phyloP scores from a whole-genome alignment of 2,797 vertebrate species.

The Phaenicophaeus curvirostris region DNA sequence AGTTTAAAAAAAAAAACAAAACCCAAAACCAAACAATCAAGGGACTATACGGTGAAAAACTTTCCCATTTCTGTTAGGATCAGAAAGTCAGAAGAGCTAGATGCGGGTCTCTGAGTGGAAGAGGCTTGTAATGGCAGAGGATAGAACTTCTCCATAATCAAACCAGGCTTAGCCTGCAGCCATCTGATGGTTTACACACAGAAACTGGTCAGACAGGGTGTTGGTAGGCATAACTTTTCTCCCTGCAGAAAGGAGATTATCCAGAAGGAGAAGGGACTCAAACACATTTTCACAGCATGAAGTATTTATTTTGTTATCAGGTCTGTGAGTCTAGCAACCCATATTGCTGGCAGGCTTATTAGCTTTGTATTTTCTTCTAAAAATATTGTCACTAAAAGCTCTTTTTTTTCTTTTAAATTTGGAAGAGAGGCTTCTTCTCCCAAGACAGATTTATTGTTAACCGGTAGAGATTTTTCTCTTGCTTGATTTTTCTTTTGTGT shows the following conservation, averaged over 20 bases:
- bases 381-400: not conserved
- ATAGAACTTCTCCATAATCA: not conserved
- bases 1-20: not conserved
- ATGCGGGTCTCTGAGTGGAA: not conserved
- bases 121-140: not conserved
- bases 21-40: not conserved
- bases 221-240: not conserved
- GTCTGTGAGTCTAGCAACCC: not conserved
- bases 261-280: no score
- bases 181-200: not conserved
- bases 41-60: not conserved
- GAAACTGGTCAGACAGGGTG: not conserved
- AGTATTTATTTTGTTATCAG: not conserved
- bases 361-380: not conserved
- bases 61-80: not conserved
- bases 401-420: not conserved
- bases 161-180: not conserved
- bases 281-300: not conserved
- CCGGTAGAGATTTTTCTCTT: not conserved
- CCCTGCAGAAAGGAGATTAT: not conserved
- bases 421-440: not conserved
- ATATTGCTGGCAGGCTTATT: not conserved
- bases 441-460: not conserved
- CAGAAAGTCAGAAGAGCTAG: not conserved
- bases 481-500: not conserved